Percentiles rank a stretch among this genome's conserved stretches.
These are phyloP conservation scores for Pangasius macronema DNA, from an alignment of 2,797 vertebrate species.

Conservation along the genomic window DNA sequence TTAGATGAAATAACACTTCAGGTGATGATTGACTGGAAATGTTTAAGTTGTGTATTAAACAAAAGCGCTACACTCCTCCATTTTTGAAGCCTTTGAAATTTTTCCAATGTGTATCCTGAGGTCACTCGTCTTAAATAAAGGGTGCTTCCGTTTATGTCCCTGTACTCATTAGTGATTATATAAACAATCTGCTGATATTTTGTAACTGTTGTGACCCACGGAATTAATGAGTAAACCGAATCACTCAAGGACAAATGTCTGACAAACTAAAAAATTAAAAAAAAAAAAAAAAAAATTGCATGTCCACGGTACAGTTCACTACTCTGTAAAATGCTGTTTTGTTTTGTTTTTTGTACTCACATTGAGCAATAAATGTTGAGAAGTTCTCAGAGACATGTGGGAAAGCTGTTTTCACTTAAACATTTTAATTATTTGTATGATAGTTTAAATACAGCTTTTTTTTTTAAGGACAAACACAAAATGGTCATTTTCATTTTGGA, in stretches of 20 bases:
- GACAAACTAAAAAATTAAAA: too few species aligned
- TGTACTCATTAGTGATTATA: background rate
- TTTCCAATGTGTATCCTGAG: background rate
- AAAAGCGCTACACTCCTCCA: background rate
- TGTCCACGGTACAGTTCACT: slow-evolving; percentile 38
- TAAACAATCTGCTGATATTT: slow-evolving; percentile 13
- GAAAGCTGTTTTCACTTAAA: background rate
- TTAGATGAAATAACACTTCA: background rate
- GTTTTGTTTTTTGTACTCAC: slow-evolving; percentile 38
- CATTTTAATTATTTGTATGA: background rate
- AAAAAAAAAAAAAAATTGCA: too few species aligned
- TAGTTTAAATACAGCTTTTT: background rate
- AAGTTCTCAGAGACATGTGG: background rate
- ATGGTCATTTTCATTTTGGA: too few species aligned
- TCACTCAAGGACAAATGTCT: too few species aligned
- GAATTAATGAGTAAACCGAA: too few species aligned
- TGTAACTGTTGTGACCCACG: slow-evolving; percentile 27
- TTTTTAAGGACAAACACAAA: too few species aligned
- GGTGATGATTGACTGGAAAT: background rate
- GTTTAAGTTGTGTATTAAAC: background rate
- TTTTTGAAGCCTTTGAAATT: too few species aligned
- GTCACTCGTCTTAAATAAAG: background rate
- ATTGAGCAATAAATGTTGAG: slow-evolving; percentile 50
- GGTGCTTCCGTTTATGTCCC: background rate
- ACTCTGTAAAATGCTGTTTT: slow-evolving; percentile 16